Percentiles rank a stretch among this genome's conserved stretches.
phyloP scores from a whole-genome alignment of 2,797 vertebrate species.

The Halcyon leucocephala region DNA sequence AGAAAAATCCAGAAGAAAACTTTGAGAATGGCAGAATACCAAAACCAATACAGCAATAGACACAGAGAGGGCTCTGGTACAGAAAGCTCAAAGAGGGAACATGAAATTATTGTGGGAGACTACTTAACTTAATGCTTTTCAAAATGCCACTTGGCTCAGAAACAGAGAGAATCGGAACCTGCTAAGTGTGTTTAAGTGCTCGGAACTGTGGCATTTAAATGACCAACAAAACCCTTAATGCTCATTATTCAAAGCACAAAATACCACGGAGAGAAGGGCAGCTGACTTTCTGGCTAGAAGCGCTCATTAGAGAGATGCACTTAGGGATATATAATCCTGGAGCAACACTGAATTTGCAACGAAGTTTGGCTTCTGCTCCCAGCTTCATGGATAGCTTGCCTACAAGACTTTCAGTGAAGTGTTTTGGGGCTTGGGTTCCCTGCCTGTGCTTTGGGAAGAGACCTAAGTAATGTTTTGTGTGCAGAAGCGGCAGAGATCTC shows the following conservation, averaged over 20 bases:
- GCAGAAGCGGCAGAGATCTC: not conserved
- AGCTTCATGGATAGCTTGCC: not conserved
- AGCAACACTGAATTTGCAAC: not conserved
- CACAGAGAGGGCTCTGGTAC: not conserved
- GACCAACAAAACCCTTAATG: constrained; percentile 24
- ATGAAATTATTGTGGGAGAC: constrained; percentile 32
- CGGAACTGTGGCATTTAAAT: constrained; percentile 28
- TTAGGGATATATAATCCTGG: not conserved
- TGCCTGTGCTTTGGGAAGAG: not conserved
- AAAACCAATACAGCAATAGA: constrained; percentile 34
- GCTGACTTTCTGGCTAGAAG: constrained; percentile 28
- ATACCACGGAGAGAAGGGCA: not conserved
- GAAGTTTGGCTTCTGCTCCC: not conserved
- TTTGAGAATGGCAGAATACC: constrained; percentile 28
- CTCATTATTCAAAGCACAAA: constrained; percentile 10
- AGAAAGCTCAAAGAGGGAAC: constrained; percentile 16
- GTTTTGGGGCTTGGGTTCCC: not conserved
- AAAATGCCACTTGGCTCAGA: constrained; percentile 48
- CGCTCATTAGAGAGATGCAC: constrained; percentile 14
- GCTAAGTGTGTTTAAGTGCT: constrained; percentile 48
- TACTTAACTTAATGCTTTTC: constrained; percentile 57
- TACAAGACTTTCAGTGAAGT: not conserved
- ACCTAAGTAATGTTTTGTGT: not conserved
- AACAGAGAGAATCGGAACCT: constrained; percentile 28
- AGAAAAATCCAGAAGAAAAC: constrained; percentile 55